Evolutionary conservation across 2,888 invertebrate genomes (phyloP), one percentile per base, ranked within the genome.

Genomic region (Ichneumon xanthorius): DNA sequence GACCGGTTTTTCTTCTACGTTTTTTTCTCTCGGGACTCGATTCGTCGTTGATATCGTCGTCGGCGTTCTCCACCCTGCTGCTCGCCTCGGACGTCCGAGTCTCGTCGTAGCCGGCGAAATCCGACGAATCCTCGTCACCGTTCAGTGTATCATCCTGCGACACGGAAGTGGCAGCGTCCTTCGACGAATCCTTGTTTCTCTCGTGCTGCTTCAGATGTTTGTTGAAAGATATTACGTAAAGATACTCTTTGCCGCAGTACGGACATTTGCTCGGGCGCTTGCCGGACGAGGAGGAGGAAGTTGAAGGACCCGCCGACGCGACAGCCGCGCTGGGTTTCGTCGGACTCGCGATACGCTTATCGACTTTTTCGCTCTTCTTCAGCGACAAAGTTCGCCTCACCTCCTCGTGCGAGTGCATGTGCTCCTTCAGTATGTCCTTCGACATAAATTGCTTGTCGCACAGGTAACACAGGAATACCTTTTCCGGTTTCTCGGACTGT

Each of bases 371-470:
- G 37, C 87, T 88, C 68, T 89, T 90, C 33, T 90, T 89, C 19
- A 92, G 50, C 0, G 92, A 89, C 55, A 93, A 79, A 3, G 91
- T 89, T 76, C 89, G 90, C 55, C 92, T 88, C 0, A 94, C 92
- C 87, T 94, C 94, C 50, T 93, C 93, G 55, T 94, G 94, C 0
- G 92, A 93, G 53, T 92, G 92, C 93, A 94, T 93, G 70, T 94
- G 94, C 45, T 93, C 93, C 48, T 92, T 93, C 16, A 94, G 82
- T 11, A 92, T 87, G n/a, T 88, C 90, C 63, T 93, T 94, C 0
- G 93, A 92, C 4, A 92, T 30, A 55, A 93, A 94, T 70, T 93
- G 92, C 55, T 92, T 92, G 58, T 94, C 94, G 68, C 94, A 94
- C 3, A 94, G 76, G 63, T 93, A 94, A 84, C 94, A 94, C 68